Evolutionary conservation across 2,797 vertebrate genomes (phyloP).

Genomic region (Melanotaenia pygmaea): DNA sequence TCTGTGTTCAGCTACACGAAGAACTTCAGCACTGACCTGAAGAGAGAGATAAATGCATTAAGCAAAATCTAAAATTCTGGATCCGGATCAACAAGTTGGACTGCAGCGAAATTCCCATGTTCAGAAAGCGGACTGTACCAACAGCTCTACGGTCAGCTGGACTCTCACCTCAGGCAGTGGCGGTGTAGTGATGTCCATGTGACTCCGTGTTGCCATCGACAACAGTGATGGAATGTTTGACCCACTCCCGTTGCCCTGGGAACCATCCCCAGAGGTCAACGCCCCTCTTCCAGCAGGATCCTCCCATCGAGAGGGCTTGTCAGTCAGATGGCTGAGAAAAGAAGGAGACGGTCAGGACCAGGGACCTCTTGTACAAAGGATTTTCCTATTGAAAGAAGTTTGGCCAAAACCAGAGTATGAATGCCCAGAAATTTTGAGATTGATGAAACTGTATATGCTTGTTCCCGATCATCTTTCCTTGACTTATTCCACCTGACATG

Average conservation of each 20-base stretch:
- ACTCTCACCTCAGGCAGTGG: slow-evolving; percentile 86
- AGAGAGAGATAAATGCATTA: not conserved
- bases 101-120: not conserved
- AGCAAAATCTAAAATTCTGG: not conserved
- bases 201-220: slow-evolving; percentile 93
- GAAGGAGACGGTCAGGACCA: not conserved
- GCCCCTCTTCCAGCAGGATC: slow-evolving; percentile 81
- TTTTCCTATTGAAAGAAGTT: no score
- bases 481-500: no score
- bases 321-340: slow-evolving; percentile 85
- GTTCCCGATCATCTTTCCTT: no score
- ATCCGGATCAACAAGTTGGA: not conserved
- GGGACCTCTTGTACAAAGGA: not conserved
- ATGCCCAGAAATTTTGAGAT: no score
- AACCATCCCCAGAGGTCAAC: slow-evolving; percentile 79
- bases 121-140: no score
- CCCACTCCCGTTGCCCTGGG: slow-evolving; percentile 85
- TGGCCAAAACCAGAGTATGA: no score
- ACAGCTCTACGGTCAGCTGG: no score
- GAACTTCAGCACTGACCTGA: slow-evolving; percentile 89
- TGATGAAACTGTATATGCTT: no score
- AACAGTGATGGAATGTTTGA: slow-evolving; percentile 92
- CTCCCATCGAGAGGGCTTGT: slow-evolving; percentile 88
- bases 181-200: slow-evolving; percentile 94
- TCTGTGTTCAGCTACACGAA: slow-evolving; percentile 92